Conservation (phyloP, 92 coral and sea anemone species). For the Paragorgia papillata region DNA sequence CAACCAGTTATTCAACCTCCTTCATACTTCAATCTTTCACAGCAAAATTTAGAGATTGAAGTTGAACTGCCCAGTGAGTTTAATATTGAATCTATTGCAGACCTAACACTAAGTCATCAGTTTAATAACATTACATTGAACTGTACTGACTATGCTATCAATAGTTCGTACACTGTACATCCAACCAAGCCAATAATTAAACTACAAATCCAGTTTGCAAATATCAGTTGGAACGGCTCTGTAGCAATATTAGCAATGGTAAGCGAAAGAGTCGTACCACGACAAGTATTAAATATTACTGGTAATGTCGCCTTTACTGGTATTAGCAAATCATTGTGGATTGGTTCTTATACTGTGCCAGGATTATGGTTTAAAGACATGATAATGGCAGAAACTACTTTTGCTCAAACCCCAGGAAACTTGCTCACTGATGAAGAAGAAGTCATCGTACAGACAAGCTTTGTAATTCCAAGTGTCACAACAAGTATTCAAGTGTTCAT, state of each 20-base stretch:
- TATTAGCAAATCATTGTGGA: conserved; percentile 19
- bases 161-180: conserved; percentile 16
- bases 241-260: conserved; percentile 50
- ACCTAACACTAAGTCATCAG: background rate
- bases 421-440: conserved; percentile 68
- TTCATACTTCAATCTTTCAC: conserved; percentile 17
- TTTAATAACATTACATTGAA: background rate
- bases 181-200: conserved; percentile 4
- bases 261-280: conserved; percentile 54
- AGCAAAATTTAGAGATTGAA: conserved; percentile 17
- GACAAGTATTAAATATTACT: conserved; percentile 62
- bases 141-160: conserved; percentile 12
- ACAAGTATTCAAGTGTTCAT: conserved; percentile 60
- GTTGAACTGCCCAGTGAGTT: conserved; percentile 24
- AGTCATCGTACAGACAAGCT: conserved; percentile 48
- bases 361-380: conserved; percentile 51
- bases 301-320: conserved; percentile 55
- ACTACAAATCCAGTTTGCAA: conserved; percentile 22
- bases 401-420: conserved; percentile 61
- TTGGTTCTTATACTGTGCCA: conserved; percentile 59
- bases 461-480: conserved; percentile 74
- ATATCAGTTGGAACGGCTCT: conserved; percentile 74
- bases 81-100: conserved; percentile 14
- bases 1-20: conserved; percentile 7
- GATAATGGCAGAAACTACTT: conserved; percentile 40